phyloP scores from a whole-genome alignment of 2,888 invertebrate species.

The Drosophila merina region DNA sequence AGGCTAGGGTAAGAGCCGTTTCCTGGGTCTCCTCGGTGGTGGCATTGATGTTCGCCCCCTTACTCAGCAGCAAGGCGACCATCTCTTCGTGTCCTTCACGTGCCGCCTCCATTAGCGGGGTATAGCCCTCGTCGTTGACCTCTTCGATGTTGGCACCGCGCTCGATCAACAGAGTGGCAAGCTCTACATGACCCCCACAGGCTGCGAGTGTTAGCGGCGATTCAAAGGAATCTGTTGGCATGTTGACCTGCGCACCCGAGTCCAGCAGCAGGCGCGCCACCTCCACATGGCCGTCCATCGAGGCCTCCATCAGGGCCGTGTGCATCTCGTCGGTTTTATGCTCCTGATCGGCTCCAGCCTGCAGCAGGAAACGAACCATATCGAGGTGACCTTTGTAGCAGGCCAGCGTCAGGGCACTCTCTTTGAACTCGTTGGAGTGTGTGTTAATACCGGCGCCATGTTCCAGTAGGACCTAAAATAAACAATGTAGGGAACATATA shows the following conservation, averaged over 20 bases:
- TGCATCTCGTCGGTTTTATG: constrained; percentile 99
- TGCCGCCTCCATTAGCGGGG: constrained; percentile 99
- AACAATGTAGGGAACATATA: not conserved
- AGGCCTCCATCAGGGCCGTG: constrained; percentile 99
- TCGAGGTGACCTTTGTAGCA: constrained; percentile 98
- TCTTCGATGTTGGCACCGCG: constrained; percentile 99
- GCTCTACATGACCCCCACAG: constrained; percentile 98
- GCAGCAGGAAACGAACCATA: constrained; percentile 97
- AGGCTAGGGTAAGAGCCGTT: constrained; percentile 96
- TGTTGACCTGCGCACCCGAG: constrained; percentile 98
- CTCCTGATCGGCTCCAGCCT: constrained; percentile 98
- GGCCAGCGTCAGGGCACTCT: constrained; percentile 96
- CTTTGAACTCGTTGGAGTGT: constrained; percentile 99
- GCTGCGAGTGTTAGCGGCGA: constrained; percentile 99
- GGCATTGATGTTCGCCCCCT: constrained; percentile 98
- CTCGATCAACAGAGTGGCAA: constrained; percentile 97
- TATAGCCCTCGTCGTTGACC: constrained; percentile 99
- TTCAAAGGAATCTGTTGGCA: constrained; percentile 99
- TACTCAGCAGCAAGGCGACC: constrained; percentile 96
- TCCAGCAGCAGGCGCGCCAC: constrained; percentile 97
- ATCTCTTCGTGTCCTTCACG: constrained; percentile 99
- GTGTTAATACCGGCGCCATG: constrained; percentile 99
- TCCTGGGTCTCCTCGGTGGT: constrained; percentile 99
- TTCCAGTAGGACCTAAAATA: constrained; percentile 89
- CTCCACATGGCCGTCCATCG: constrained; percentile 99